These are phyloP conservation scores for Heliothis virescens DNA, from an alignment of 1,140 invertebrate species.

Conservation along the genomic window DNA sequence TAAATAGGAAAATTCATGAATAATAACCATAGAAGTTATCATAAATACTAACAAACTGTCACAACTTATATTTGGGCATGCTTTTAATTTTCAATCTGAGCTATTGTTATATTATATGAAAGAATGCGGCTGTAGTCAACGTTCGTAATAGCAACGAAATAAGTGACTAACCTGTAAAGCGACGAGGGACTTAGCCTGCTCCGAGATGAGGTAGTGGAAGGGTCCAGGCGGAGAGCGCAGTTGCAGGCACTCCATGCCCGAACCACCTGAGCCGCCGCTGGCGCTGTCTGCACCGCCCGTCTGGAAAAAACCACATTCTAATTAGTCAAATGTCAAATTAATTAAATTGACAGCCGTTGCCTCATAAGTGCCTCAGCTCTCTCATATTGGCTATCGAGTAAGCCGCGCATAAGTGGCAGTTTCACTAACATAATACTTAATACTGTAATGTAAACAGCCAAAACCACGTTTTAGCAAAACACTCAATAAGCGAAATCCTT, in stretches of 20 bases:
- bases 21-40: not conserved
- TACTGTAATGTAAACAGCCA: no score
- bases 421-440: no score
- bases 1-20: slow-evolving; percentile 22
- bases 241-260: slow-evolving; percentile 91
- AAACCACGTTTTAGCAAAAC: no score
- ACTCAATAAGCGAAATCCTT: no score
- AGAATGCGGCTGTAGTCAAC: no score
- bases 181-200: slow-evolving; percentile 93
- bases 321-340: not conserved
- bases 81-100: no score
- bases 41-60: not conserved
- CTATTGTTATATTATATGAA: no score
- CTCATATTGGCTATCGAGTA: no score
- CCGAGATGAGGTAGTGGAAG: slow-evolving; percentile 92
- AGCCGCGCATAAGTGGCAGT: no score
- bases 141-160: not conserved
- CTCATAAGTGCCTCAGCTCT: no score
- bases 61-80: no score
- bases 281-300: slow-evolving; percentile 84
- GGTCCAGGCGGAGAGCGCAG: slow-evolving; percentile 88
- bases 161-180: slow-evolving; percentile 87
- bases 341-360: no score
- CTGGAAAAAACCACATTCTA: slow-evolving; percentile 64
- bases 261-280: slow-evolving; percentile 86